Percentiles rank a stretch among this genome's conserved stretches.
phyloP scores from a whole-genome alignment of 1,140 invertebrate species.

The Magallana ariakensis region DNA sequence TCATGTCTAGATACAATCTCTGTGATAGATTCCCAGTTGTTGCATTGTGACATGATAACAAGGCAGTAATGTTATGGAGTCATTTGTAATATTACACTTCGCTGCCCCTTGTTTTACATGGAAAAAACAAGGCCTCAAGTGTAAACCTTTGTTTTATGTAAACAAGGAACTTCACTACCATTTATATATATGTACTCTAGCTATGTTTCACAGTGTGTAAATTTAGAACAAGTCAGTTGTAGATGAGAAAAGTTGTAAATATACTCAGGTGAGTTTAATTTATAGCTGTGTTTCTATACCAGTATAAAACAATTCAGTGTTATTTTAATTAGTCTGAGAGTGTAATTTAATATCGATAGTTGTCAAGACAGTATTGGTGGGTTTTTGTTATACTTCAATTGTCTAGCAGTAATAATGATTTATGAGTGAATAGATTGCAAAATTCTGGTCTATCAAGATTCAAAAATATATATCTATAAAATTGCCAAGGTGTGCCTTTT shows the following conservation, averaged over 20 bases:
- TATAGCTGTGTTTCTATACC: too few relatives aligned
- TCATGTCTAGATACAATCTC: conserved; percentile 34
- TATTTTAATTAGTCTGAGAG: too few relatives aligned
- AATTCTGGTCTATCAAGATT: background rate
- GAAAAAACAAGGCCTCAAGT: background rate
- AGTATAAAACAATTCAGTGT: too few relatives aligned
- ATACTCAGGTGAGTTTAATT: background rate
- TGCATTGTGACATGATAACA: conserved; percentile 1
- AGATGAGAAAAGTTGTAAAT: background rate
- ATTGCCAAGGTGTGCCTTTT: background rate
- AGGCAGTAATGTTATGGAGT: background rate
- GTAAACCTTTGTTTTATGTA: background rate
- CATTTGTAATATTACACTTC: conserved; percentile 17
- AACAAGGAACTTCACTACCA: background rate
- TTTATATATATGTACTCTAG: background rate
- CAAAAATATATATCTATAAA: background rate
- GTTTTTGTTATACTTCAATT: too few relatives aligned
- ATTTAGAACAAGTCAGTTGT: background rate
- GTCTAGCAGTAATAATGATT: too few relatives aligned
- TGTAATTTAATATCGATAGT: too few relatives aligned
- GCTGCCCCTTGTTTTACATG: background rate
- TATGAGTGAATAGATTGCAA: too few relatives aligned
- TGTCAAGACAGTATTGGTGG: too few relatives aligned
- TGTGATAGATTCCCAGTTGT: conserved; percentile 7
- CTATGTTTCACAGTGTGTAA: background rate